phyloP scores from a whole-genome alignment of 2,797 vertebrate genomes.

The Rhyacichthys aspro region DNA sequence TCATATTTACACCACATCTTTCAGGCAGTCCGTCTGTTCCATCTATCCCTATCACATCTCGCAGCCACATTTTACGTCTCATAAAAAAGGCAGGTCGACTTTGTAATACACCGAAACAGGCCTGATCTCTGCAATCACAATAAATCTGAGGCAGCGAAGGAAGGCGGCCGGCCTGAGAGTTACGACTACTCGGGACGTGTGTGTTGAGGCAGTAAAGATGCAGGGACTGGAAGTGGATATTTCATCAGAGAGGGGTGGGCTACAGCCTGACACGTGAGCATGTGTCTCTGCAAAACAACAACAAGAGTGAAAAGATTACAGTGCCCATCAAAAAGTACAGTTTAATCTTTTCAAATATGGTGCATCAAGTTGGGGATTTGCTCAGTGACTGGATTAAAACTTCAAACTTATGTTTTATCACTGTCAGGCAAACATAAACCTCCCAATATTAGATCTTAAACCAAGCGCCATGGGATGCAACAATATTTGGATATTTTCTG shows the following conservation, averaged over 20 bases:
- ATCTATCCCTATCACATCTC: constrained; percentile 7
- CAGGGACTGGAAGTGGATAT: constrained; percentile 36
- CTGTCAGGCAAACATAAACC: no score
- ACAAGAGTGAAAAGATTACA: not conserved
- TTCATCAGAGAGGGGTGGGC: constrained; percentile 38
- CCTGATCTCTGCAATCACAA: constrained; percentile 45
- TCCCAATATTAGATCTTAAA: no score
- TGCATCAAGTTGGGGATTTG: no score
- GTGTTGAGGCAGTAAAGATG: constrained; percentile 38
- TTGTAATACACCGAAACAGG: constrained; percentile 28
- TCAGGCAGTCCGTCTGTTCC: constrained; percentile 14
- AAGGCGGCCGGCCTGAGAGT: constrained; percentile 32
- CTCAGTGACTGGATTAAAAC: not conserved
- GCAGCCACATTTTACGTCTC: constrained; percentile 3
- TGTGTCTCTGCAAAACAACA: constrained; percentile 52
- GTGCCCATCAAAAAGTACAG: not conserved
- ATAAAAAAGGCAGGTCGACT: constrained; percentile 29
- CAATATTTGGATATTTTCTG: no score
- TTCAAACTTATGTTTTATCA: no score
- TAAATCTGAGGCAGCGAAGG: constrained; percentile 48
- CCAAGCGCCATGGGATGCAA: no score
- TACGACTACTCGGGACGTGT: constrained; percentile 34
- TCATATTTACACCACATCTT: constrained; percentile 23
- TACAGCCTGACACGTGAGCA: constrained; percentile 57
- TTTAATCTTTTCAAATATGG: no score